Evolutionary conservation across 1,140 invertebrate species (phyloP).

Genomic region (Neuroterus valhalla): DNA sequence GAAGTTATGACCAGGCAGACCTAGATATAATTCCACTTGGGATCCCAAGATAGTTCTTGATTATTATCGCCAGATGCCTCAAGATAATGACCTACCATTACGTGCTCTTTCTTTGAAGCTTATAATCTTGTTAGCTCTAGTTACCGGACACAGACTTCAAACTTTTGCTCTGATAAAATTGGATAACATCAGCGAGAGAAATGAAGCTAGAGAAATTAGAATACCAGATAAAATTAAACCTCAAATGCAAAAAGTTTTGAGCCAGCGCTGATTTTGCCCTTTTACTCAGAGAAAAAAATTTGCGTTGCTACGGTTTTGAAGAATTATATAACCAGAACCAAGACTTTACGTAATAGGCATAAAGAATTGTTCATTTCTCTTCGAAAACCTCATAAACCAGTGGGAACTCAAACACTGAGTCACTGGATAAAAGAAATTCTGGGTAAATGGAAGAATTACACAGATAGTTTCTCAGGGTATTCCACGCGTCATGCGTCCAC

Average conservation of each 20-base stretch:
- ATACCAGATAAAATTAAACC: neutral
- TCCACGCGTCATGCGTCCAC: conserved; percentile 21
- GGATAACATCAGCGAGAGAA: neutral
- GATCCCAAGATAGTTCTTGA: neutral
- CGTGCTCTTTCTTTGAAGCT: too few relatives aligned
- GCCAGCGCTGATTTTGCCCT: neutral
- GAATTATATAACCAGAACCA: neutral
- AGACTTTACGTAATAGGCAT: neutral
- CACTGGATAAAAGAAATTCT: conserved; percentile 48
- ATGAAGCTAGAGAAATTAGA: neutral
- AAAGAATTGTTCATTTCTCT: conserved; percentile 16
- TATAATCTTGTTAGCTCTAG: too few relatives aligned
- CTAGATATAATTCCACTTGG: conserved; percentile 13
- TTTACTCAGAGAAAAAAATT: neutral
- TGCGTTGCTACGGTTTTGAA: neutral
- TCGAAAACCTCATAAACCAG: conserved; percentile 45
- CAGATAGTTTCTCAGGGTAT: neutral
- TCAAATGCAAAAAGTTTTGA: neutral
- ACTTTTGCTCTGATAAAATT: too few relatives aligned
- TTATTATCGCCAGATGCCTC: too few relatives aligned
- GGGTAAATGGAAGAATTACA: conserved; percentile 29
- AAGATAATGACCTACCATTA: neutral
- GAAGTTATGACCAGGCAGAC: neutral
- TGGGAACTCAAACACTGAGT: conserved; percentile 45
- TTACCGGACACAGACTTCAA: too few relatives aligned